Evolutionary conservation across 2,888 invertebrate genomes (phyloP).

Genomic region (Brachycybe producta): DNA sequence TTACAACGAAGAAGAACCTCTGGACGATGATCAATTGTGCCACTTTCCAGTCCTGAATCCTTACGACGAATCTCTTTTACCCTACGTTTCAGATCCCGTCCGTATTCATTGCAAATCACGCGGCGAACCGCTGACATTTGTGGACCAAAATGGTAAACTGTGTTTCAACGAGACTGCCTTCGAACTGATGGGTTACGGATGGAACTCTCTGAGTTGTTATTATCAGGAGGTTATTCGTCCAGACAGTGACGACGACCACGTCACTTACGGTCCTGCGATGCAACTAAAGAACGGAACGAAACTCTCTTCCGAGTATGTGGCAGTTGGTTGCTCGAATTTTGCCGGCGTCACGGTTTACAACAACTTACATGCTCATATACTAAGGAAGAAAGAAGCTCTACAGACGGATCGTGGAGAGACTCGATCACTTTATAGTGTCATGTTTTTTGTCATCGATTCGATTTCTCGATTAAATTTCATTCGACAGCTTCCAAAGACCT

Average conservation of each 20-base stretch:
- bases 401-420: neutral
- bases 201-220: slow-evolving; percentile 9
- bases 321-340: slow-evolving; percentile 40
- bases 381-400: neutral
- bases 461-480: slow-evolving; percentile 73
- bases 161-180: slow-evolving; percentile 11
- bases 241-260: slow-evolving; percentile 6
- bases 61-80: slow-evolving; percentile 22
- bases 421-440: slow-evolving; percentile 47
- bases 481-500: slow-evolving; percentile 65
- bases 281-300: neutral
- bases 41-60: slow-evolving; percentile 23
- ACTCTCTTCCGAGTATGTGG: slow-evolving; percentile 36
- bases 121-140: slow-evolving; percentile 17
- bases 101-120: slow-evolving; percentile 18
- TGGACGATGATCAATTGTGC: slow-evolving; percentile 21
- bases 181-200: neutral
- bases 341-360: slow-evolving; percentile 35
- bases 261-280: neutral
- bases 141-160: slow-evolving; percentile 3
- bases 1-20: slow-evolving; percentile 4
- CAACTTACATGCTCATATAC: slow-evolving; percentile 40
- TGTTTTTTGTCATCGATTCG: slow-evolving; percentile 71
- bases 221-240: slow-evolving; percentile 8
- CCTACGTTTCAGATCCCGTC: slow-evolving; percentile 18